Conservation (phyloP, 2,113 vertebrate species). For the Epinephelus cyanopodus region DNA sequence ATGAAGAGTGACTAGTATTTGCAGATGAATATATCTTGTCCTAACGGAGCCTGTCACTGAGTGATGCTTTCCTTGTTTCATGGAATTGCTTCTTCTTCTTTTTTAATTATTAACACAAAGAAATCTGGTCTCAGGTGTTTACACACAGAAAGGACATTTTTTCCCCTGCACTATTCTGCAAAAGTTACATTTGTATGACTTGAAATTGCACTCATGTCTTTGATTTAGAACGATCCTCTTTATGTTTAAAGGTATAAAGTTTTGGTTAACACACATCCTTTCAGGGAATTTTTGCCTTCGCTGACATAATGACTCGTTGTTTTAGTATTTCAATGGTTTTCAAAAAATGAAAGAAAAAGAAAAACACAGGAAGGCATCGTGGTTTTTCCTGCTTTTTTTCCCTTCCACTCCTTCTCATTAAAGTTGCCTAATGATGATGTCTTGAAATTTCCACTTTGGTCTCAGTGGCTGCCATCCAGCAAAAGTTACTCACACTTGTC, state of each 20-base stretch:
- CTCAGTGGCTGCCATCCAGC: background rate
- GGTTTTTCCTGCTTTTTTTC: no score
- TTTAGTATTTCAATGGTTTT: no score
- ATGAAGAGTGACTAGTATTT: constrained; percentile 1
- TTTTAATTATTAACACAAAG: background rate
- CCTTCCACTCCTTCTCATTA: no score
- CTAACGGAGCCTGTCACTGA: background rate
- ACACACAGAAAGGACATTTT: background rate
- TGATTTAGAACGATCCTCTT: no score
- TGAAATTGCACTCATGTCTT: no score
- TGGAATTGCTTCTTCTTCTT: background rate
- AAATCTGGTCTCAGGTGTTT: background rate
- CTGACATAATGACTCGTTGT: no score
- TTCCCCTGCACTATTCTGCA: background rate
- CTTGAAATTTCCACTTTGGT: background rate
- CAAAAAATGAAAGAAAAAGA: no score
- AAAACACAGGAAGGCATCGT: no score
- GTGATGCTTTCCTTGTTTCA: background rate
- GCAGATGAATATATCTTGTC: background rate
- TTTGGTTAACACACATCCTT: no score
- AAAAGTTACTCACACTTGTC: background rate
- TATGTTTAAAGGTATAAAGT: no score
- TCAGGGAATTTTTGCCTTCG: no score
- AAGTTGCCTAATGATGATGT: no score
- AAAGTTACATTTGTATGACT: background rate